Percentiles rank a stretch among this genome's conserved stretches.
Evolutionary conservation across 2,113 vertebrate species (phyloP).

Genomic region (Cyprinodon tularosa): DNA sequence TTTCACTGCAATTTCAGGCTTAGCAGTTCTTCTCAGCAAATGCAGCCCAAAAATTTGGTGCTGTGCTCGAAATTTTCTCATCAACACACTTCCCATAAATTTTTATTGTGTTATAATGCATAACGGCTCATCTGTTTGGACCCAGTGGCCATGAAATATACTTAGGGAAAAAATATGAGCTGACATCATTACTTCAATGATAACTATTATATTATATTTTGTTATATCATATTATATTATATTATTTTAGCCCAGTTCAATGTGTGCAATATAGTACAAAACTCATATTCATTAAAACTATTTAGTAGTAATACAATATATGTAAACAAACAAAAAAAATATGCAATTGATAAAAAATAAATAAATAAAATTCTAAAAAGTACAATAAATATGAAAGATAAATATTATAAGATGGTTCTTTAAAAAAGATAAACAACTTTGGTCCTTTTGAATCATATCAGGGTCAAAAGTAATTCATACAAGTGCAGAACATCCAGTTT

Average conservation of each 20-base stretch:
- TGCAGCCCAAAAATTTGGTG: conserved; percentile 56
- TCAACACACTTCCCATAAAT: conserved; percentile 45
- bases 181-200: conserved; percentile 25
- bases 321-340: no score
- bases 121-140: conserved; percentile 46
- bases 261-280: no score
- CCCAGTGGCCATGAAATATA: conserved; percentile 36
- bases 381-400: no score
- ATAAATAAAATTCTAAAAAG: no score
- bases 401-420: no score
- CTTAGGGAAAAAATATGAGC: conserved; percentile 24
- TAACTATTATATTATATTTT: neutral
- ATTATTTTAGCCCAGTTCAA: neutral
- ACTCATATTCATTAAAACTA: no score
- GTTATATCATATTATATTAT: neutral
- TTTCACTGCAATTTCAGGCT: conserved; percentile 18
- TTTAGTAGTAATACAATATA: no score
- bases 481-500: no score
- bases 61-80: conserved; percentile 63
- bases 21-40: conserved; percentile 40
- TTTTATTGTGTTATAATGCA: conserved; percentile 52
- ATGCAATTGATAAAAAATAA: no score
- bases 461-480: no score
- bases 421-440: no score
- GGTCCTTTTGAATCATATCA: no score